A percentile compares a stretch with the other conserved stretches of the same genome.
Evolutionary conservation across 2,797 vertebrate genomes (phyloP).

Genomic region (Garrulus glandarius): DNA sequence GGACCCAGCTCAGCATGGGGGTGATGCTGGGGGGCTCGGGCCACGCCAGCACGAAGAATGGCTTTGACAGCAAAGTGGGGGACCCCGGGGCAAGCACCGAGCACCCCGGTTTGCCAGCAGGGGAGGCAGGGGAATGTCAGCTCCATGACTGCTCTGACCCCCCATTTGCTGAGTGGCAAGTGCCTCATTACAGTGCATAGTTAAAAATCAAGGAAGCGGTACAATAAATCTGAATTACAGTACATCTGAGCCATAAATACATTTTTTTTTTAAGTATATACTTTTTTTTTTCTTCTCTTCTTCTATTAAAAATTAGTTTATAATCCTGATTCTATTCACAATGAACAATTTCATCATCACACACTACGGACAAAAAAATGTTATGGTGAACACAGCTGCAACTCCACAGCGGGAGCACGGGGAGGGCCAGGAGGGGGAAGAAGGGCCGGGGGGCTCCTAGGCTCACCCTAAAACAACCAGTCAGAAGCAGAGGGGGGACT

Average conservation of each 20-base stretch:
- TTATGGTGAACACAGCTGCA: slow-evolving; percentile 81
- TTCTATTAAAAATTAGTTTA: slow-evolving; percentile 84
- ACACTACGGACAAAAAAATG: slow-evolving; percentile 79
- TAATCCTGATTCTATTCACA: slow-evolving; percentile 85
- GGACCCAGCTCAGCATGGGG: background rate
- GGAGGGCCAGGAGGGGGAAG: background rate
- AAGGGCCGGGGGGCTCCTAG: slow-evolving; percentile 49
- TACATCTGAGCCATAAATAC: slow-evolving; percentile 85
- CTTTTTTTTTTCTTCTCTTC: slow-evolving; percentile 74
- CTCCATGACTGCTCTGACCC: slow-evolving; percentile 47
- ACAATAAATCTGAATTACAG: slow-evolving; percentile 87
- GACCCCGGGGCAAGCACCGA: rapidly evolving
- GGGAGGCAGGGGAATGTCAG: background rate
- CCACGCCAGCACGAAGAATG: background rate
- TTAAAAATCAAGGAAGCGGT: slow-evolving; percentile 97
- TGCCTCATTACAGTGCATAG: slow-evolving; percentile 97
- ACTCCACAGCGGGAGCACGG: slow-evolving; percentile 78
- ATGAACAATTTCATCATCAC: slow-evolving; percentile 81
- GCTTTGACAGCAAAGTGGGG: slow-evolving; percentile 50
- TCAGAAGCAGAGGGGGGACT: slow-evolving; percentile 71
- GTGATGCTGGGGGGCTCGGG: background rate
- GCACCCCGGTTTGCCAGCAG: background rate
- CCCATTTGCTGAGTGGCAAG: slow-evolving; percentile 76
- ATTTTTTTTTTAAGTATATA: slow-evolving; percentile 80
- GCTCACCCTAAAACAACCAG: slow-evolving; percentile 71